These are phyloP conservation scores for Pemphigus obesinymphae DNA, from an alignment of 1,140 invertebrate species.

Conservation along the genomic window DNA sequence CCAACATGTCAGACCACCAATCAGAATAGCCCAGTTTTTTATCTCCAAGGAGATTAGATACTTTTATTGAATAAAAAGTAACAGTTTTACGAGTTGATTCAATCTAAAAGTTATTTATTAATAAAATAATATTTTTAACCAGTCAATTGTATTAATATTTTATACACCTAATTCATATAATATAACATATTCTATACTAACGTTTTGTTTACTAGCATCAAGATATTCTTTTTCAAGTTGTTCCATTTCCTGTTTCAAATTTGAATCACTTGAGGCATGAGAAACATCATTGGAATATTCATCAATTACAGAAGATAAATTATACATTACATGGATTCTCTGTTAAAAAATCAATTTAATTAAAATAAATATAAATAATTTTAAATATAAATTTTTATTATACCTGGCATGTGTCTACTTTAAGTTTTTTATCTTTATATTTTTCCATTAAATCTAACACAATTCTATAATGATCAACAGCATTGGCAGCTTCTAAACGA, in stretches of 20 bases:
- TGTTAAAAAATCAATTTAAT: slow-evolving; percentile 44
- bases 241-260: slow-evolving; percentile 54
- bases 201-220: slow-evolving; percentile 49
- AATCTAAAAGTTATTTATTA: slow-evolving; percentile 25
- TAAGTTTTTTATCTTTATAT: slow-evolving; percentile 53
- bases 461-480: slow-evolving; percentile 60
- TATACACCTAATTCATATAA: background rate
- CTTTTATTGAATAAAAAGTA: slow-evolving; percentile 2
- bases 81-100: slow-evolving; percentile 9
- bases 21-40: slow-evolving; percentile 40
- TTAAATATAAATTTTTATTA: background rate
- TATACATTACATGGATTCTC: slow-evolving; percentile 66
- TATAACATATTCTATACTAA: background rate
- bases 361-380: background rate
- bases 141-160: background rate
- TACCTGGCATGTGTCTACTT: slow-evolving; percentile 58
- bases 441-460: slow-evolving; percentile 57
- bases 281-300: slow-evolving; percentile 49
- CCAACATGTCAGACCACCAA: slow-evolving; percentile 46
- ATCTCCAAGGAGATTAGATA: slow-evolving; percentile 1
- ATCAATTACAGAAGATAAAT: slow-evolving; percentile 58
- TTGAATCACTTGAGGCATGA: slow-evolving; percentile 56
- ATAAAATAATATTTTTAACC: background rate
- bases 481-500: slow-evolving; percentile 54
- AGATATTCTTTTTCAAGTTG: slow-evolving; percentile 61